Conservation (phyloP, 2,113 vertebrate species). For the Lampris incognitus region DNA sequence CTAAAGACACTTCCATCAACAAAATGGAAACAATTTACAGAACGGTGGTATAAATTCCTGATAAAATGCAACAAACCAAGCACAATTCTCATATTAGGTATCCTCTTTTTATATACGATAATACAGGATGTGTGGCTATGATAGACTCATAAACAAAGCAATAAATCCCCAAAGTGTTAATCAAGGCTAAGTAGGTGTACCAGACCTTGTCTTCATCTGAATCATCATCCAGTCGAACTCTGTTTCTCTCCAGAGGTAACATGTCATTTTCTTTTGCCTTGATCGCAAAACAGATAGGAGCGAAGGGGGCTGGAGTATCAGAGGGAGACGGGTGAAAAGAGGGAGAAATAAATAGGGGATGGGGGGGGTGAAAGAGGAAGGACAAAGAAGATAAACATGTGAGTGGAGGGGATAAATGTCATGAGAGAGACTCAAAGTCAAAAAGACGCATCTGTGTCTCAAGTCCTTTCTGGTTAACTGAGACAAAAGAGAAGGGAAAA, state of each 20-base stretch:
- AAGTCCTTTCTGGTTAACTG: background rate
- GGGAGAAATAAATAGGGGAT: background rate
- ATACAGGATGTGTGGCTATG: no score
- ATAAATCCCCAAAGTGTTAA: background rate
- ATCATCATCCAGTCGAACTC: constrained; percentile 95
- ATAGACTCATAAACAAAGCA: no score
- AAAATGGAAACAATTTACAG: no score
- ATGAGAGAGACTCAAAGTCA: background rate
- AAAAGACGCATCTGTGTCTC: background rate
- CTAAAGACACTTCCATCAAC: no score
- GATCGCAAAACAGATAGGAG: constrained; percentile 98
- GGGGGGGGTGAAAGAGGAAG: background rate
- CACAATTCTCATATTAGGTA: no score
- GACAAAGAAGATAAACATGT: background rate
- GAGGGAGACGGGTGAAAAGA: constrained; percentile 1
- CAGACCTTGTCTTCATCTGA: constrained; percentile 89
- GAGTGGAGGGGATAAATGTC: background rate
- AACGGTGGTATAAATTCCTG: no score
- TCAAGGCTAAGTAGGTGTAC: background rate
- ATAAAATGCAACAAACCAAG: no score
- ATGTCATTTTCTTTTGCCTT: constrained; percentile 96
- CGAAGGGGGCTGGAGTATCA: constrained; percentile 89
- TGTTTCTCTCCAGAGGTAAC: constrained; percentile 95
- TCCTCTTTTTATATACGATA: no score
- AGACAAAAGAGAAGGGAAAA: constrained; percentile 3